Base-by-base conservation (phyloP, 2,113 vertebrate genomes). In the Passer domesticus region DNA sequence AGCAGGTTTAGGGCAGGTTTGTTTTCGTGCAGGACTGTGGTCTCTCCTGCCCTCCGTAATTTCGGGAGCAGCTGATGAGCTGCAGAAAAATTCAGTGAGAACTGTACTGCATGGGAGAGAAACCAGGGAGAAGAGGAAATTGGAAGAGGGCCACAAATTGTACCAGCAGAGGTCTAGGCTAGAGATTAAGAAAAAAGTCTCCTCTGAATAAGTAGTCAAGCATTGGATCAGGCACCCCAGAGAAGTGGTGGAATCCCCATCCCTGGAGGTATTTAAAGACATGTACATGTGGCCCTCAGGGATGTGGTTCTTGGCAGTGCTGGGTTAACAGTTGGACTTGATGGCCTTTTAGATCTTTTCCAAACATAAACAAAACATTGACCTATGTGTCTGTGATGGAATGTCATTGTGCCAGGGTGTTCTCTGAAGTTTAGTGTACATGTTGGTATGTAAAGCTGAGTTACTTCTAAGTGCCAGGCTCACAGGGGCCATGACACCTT, bases 311-410 rank as follows among this genome's bases (percentile, higher is more conserved):
- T 35, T 60, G 47, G 17, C 62, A 27, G 14, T 22, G 30, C 30
- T 47, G 47, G 16, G 18, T 68, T 47, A 47, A 35, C 11, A 41
- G 30, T 5, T 47, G 24, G n/a, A 69, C 25, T 76, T 55, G 15
- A 5, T 41, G 41, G 25, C 60, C 16, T 39, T 31, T 6, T 3
- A 23, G 18, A 11, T 87, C 6, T 49, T 64, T 80, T 43, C 31
- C 58, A 49, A 49, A 35, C 18, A 15, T 44, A 44, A n/a, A n/a
- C n/a, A n/a, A 39, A 39, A 17, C 25, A 35, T 37, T 37, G 35
- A 28, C 21, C 20, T 22, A 0, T 3, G 4, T 7, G 50, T 4
- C 7, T 28, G 33, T 33, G 60, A 7, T 19, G 31, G 17, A 52
- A 35, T 27, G 35, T 11, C 15, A 5, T 30, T 0, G 5, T 39